Conservation (phyloP, 1,140 invertebrate species). For the Eulimnadia texana region DNA sequence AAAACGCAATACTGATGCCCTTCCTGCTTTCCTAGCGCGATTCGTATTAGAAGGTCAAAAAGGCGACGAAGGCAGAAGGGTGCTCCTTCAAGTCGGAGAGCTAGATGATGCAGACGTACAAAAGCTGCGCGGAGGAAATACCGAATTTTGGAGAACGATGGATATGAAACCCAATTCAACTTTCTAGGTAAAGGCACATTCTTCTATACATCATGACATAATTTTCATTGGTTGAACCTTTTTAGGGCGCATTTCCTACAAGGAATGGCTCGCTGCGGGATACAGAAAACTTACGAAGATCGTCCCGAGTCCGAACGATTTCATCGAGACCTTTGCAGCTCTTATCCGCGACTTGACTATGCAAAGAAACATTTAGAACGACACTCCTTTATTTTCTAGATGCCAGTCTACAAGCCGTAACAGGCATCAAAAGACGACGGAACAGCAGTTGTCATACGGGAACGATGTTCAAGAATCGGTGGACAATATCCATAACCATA, state of each 20-base stretch:
- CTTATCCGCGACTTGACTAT: background rate
- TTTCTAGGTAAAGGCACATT: background rate
- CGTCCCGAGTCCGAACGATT: background rate
- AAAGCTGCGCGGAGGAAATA: background rate
- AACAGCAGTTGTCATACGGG: background rate
- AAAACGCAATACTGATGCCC: background rate
- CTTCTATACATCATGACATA: background rate
- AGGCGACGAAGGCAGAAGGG: background rate
- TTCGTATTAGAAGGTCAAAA: background rate
- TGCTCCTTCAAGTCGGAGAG: background rate
- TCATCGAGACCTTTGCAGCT: background rate
- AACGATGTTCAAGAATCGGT: background rate
- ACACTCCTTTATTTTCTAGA: background rate
- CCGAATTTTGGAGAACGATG: background rate
- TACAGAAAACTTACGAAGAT: background rate
- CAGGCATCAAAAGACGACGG: background rate
- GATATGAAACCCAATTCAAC: too few relatives aligned
- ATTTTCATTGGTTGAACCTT: background rate
- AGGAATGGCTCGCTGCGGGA: background rate
- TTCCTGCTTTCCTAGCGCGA: background rate
- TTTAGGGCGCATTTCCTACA: background rate
- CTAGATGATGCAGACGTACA: background rate
- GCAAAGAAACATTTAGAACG: background rate
- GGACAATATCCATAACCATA: background rate
- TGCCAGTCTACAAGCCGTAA: background rate